A percentile compares a stretch with the other conserved stretches of the same genome.
These are phyloP conservation scores for Oscheius sp. DNA, from an alignment of 2,888 invertebrate genomes.

Conservation along the genomic window DNA sequence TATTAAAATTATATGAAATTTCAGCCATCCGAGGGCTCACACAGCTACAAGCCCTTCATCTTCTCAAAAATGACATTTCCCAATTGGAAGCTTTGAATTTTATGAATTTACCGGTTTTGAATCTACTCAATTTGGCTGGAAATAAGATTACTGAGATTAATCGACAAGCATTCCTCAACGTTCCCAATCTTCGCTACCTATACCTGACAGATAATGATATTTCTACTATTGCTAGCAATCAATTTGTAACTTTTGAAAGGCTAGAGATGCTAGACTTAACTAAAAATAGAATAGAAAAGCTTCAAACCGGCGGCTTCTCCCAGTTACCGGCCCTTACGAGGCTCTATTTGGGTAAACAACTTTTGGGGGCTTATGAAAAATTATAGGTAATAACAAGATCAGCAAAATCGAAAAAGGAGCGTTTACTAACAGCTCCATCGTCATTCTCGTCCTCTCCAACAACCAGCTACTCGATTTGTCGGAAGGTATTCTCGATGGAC, in stretches of 20 bases:
- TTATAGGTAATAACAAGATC: slow-evolving; percentile 28
- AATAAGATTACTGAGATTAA: slow-evolving; percentile 59
- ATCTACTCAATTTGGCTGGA: slow-evolving; percentile 65
- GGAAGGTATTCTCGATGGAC: slow-evolving; percentile 58
- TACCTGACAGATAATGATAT: slow-evolving; percentile 68
- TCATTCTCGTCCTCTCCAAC: slow-evolving; percentile 59
- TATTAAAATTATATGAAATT: slow-evolving; percentile 20
- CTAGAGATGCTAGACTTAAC: slow-evolving; percentile 66
- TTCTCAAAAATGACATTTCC: slow-evolving; percentile 66
- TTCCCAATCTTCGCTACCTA: slow-evolving; percentile 68
- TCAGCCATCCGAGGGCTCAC: slow-evolving; percentile 69
- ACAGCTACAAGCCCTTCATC: slow-evolving; percentile 67
- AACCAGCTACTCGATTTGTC: slow-evolving; percentile 58
- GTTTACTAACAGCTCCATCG: slow-evolving; percentile 66
- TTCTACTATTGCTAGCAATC: slow-evolving; percentile 48
- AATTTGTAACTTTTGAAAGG: slow-evolving; percentile 67
- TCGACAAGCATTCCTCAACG: slow-evolving; percentile 69
- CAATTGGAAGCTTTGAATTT: slow-evolving; percentile 65
- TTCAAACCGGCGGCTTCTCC: slow-evolving; percentile 51
- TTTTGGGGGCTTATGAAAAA: background rate
- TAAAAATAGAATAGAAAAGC: slow-evolving; percentile 45
- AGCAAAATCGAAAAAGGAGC: slow-evolving; percentile 56
- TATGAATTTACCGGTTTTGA: slow-evolving; percentile 68
- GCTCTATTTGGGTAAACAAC: slow-evolving; percentile 62
- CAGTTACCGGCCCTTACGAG: slow-evolving; percentile 61